Evolutionary conservation across 2,888 invertebrate genomes (phyloP).

Genomic region (Lasioglossum morio): DNA sequence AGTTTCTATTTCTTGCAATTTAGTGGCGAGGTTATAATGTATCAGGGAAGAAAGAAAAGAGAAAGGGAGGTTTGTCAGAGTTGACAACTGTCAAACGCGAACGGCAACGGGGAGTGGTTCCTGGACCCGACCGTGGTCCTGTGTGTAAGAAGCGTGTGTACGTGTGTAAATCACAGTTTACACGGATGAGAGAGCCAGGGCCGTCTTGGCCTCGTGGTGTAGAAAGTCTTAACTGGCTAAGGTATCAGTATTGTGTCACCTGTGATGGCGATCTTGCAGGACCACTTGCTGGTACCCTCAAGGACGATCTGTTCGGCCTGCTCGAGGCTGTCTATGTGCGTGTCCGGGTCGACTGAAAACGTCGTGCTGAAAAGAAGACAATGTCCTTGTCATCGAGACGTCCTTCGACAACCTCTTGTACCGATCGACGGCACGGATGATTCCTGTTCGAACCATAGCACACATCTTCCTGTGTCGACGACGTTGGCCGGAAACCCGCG

Average conservation of each 20-base stretch:
- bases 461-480: background rate
- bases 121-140: slow-evolving; percentile 10
- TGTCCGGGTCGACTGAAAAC: slow-evolving; percentile 98
- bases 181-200: slow-evolving; percentile 42
- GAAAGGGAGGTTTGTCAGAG: background rate
- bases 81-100: background rate
- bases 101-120: background rate
- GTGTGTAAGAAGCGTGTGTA: slow-evolving; percentile 55
- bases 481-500: background rate
- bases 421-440: slow-evolving; percentile 5
- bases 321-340: slow-evolving; percentile 98
- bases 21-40: too few species aligned
- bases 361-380: slow-evolving; percentile 92
- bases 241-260: slow-evolving; percentile 86
- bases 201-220: slow-evolving; percentile 46
- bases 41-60: too few species aligned
- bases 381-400: slow-evolving; percentile 81
- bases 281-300: slow-evolving; percentile 99
- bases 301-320: slow-evolving; percentile 99
- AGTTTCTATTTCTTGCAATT: too few species aligned
- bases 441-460: background rate
- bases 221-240: slow-evolving; percentile 66
- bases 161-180: slow-evolving; percentile 39
- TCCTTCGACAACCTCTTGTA: slow-evolving; percentile 73
- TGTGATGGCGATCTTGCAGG: slow-evolving; percentile 99